Base-by-base conservation (phyloP, 2,797 vertebrate genomes). In the Etheostoma nigrum region DNA sequence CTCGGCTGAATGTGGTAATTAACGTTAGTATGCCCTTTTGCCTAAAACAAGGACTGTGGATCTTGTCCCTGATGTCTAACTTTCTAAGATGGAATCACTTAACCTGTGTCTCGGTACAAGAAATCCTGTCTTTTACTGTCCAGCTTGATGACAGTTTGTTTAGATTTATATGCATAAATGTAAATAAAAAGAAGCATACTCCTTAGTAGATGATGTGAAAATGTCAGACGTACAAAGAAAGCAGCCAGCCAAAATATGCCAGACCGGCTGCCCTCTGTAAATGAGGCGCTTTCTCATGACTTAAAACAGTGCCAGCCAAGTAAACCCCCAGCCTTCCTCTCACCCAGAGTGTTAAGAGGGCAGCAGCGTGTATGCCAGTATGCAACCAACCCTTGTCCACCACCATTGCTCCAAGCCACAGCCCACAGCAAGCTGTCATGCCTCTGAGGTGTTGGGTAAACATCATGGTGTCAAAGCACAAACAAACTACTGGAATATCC, bases 371-470 rank as follows among this genome's bases (percentile, higher is more conserved):
- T 79, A 79, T 91, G 86, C 88, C 84, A 88, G 76, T 63, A 52
- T 72, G 74, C 68, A 80, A 63, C 79, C 80, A 51, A 85, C 84
- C 74, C 74, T 76, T 67, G 79, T 89, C 85, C 84, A 90, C 86
- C 90, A 69, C 81, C 71, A 19, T 90, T 91, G 91, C 83, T 64
- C 72, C 0, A 30, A 54, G 87, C 89, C 91, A 87, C 85, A 79
- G 79, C 83, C 89, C 88, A 60, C 89, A 89, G 86, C 76, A 36
- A 48, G 76, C 79, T 74, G 84, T 83, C 73, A 59, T 79, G 84
- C 80, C 79, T 86, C 89, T 87, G 91, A 92, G 91, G 90, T 89
- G 78, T 84, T 87, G 85, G 82, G 75, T 81, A 89, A 92, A 91
- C 89, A 92, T 77, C 73, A 74, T n/a, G 59, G 88, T 88, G 82